A percentile compares a stretch with the other conserved stretches of the same genome.
Conservation (phyloP, 2,113 vertebrate species). For the Hiodon alosoides region DNA sequence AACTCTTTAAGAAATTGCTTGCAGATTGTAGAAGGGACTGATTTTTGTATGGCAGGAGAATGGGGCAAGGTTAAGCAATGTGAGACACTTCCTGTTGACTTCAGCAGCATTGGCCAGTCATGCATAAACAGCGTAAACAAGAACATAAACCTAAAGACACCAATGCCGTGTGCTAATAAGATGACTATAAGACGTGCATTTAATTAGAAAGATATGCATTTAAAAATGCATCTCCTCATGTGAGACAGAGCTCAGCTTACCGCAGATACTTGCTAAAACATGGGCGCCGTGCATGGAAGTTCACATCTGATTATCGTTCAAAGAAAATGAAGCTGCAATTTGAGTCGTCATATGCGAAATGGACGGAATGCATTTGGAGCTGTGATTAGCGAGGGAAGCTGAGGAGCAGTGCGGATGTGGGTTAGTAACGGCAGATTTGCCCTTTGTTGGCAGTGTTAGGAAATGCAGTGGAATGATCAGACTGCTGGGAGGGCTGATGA, state of each 20-base stretch:
- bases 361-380: slow-evolving; percentile 22
- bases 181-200: not conserved
- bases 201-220: not conserved
- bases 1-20: slow-evolving; percentile 64
- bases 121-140: not conserved
- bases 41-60: slow-evolving; percentile 24
- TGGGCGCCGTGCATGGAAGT: no score
- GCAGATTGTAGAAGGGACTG: slow-evolving; percentile 35
- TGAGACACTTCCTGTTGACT: slow-evolving; percentile 11
- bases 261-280: slow-evolving; percentile 3
- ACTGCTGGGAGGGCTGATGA: slow-evolving; percentile 24
- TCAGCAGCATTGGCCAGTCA: not conserved
- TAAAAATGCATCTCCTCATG: not conserved
- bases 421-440: slow-evolving; percentile 39
- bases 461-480: slow-evolving; percentile 37
- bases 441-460: slow-evolving; percentile 34
- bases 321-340: slow-evolving; percentile 43
- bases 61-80: slow-evolving; percentile 3
- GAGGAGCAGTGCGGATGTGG: slow-evolving; percentile 32
- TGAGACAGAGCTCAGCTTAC: slow-evolving; percentile 24
- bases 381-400: slow-evolving; percentile 36
- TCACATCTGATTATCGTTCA: slow-evolving; percentile 5
- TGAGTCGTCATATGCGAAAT: slow-evolving; percentile 28
- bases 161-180: not conserved
- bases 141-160: not conserved